Evolutionary conservation across 2,797 vertebrate genomes (phyloP).

Genomic region (Rhabdophis nuchalis): DNA sequence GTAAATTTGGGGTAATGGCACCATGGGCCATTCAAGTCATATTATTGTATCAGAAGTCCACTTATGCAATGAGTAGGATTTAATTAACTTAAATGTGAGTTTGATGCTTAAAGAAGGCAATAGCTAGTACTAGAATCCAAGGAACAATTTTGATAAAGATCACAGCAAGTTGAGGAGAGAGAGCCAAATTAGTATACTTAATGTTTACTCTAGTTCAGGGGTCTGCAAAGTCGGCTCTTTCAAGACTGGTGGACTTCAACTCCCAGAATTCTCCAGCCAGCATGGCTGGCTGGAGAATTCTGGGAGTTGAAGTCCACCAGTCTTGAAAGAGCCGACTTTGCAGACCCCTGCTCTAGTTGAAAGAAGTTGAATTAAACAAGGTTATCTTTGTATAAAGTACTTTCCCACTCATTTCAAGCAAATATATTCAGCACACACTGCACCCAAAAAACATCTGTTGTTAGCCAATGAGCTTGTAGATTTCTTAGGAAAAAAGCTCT

Average conservation of each 20-base stretch:
- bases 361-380: not conserved
- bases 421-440: fast-evolving
- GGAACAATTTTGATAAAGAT: not conserved
- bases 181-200: not conserved
- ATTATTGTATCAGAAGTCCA: not conserved
- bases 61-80: not conserved
- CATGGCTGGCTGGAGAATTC: too few species aligned
- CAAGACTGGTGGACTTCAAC: too few species aligned
- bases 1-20: not conserved
- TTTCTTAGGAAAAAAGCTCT: constrained; percentile 5
- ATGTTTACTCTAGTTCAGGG: not conserved
- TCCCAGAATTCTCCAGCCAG: too few species aligned
- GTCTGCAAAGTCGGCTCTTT: too few species aligned
- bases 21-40: not conserved
- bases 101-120: not conserved
- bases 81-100: not conserved
- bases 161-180: not conserved
- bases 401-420: too few species aligned
- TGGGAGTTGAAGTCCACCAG: too few species aligned
- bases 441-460: not conserved
- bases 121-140: not conserved
- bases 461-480: not conserved
- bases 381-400: not conserved
- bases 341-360: not conserved
- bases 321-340: too few species aligned